Evolutionary conservation across 2,888 invertebrate species (phyloP).

Genomic region (Leptinotarsa peninsularis): DNA sequence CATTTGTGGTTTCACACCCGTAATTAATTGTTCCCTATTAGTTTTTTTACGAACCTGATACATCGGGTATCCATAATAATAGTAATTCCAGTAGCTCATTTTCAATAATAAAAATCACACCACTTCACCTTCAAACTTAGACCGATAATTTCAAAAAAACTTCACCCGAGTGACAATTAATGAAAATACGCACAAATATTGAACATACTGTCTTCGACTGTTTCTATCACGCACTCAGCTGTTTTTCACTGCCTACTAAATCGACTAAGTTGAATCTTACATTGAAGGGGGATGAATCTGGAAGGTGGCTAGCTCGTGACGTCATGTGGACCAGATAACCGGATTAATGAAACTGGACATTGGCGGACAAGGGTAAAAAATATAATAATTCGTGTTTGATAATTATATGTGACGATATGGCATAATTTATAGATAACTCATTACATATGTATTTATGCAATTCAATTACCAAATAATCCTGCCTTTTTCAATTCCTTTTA

Average conservation of each 20-base stretch:
- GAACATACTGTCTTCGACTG: too few species aligned
- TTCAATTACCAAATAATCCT: too few species aligned
- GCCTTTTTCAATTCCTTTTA: too few species aligned
- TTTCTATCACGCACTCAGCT: constrained; percentile 31
- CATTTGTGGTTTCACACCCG: too few species aligned
- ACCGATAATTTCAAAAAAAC: too few species aligned
- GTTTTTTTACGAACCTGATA: constrained; percentile 31
- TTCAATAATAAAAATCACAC: constrained; percentile 25
- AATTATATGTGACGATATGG: neutral
- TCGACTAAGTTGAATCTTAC: constrained; percentile 36
- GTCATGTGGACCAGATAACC: constrained; percentile 56
- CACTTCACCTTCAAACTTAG: constrained; percentile 12
- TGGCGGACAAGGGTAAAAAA: neutral
- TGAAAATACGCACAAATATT: too few species aligned
- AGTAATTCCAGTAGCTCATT: constrained; percentile 48
- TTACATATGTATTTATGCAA: neutral
- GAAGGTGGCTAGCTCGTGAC: constrained; percentile 51
- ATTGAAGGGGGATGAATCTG: constrained; percentile 51
- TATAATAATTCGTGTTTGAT: neutral
- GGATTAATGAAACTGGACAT: constrained; percentile 50
- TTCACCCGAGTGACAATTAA: too few species aligned
- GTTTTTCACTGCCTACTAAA: constrained; percentile 38
- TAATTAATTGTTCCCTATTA: too few species aligned
- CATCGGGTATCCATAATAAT: constrained; percentile 45
- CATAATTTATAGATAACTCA: neutral